A percentile compares a stretch with the other conserved stretches of the same genome.
These are phyloP conservation scores for Bolinopsis microptera DNA, from an alignment of 37 sponge, comb jelly and placozoan genomes.

Conservation along the genomic window DNA sequence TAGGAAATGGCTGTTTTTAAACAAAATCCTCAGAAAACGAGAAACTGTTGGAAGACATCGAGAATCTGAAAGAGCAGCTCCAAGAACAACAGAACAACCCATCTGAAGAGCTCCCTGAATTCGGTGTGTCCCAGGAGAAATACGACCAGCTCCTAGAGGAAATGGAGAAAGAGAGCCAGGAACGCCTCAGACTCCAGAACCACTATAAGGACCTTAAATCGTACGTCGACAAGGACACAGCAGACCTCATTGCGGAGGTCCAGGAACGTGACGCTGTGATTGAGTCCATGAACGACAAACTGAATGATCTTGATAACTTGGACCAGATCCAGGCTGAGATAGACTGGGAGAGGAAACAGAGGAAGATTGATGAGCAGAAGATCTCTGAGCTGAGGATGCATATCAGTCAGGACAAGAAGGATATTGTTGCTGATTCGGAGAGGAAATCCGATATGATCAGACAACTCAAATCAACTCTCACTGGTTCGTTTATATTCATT, in stretches of 20 bases:
- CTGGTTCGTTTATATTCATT: too few species aligned
- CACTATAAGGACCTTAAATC: slow-evolving; percentile 51
- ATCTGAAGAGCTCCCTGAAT: slow-evolving; percentile 16
- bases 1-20: too few species aligned
- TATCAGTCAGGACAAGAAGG: slow-evolving; percentile 53
- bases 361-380: slow-evolving; percentile 30
- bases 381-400: slow-evolving; percentile 10
- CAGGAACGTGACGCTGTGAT: slow-evolving; percentile 63
- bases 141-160: slow-evolving; percentile 58
- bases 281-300: slow-evolving; percentile 60
- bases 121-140: slow-evolving; percentile 54
- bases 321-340: slow-evolving; percentile 42
- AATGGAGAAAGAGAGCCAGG: slow-evolving; percentile 27
- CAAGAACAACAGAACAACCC: slow-evolving; percentile 57
- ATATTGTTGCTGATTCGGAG: slow-evolving; percentile 56
- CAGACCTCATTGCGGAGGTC: slow-evolving; percentile 52
- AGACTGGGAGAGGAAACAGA: slow-evolving; percentile 60
- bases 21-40: slow-evolving; percentile 44
- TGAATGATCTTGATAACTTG: slow-evolving; percentile 19
- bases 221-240: slow-evolving; percentile 60
- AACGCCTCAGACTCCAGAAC: slow-evolving; percentile 29
- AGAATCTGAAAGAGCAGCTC: slow-evolving; percentile 52
- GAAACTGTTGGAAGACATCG: slow-evolving; percentile 30
- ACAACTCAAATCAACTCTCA: slow-evolving; percentile 50
- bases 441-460: slow-evolving; percentile 61